Base-by-base conservation (phyloP, 2,797 vertebrate genomes). In the Malacoctenus gilli region DNA sequence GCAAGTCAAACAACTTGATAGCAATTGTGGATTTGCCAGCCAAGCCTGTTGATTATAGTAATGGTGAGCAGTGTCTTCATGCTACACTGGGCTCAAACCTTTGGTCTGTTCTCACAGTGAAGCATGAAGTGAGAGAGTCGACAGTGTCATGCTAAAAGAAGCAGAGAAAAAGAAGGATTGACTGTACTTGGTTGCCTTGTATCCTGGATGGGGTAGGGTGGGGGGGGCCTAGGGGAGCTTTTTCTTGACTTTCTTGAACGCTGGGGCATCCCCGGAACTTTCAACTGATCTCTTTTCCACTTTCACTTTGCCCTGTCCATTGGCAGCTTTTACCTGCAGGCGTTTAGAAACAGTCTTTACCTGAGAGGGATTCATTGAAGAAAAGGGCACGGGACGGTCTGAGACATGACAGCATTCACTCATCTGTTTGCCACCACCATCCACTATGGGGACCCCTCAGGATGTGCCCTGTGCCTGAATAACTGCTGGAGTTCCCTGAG, bases 211-310 rank as follows among this genome's bases (percentile, higher is more conserved):
- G 60, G 47, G 58, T 52, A 39, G 39, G 67, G 41, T 53, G 68
- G 42, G 54, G 41, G 43, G 46, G 54, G 50, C 21, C 78, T 89
- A 91, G 30, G 54, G 68, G 66, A 68, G 75, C 47, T 44, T 59
- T 72, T 32, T 77, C 89, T 92, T 92, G 80, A 55, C 50, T 89
- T 93, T 97, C 92, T 97, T 98, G 83, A 89, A 58, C 73, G 62
- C 66, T 4, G 79, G 66, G 60, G 66, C 59, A 47, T 84, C 89
- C 83, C 54, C 87, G 54, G 18, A 74, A 54, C 57, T 79, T 54
- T 77, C 73, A 67, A 61, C 67, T 73, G 76, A 79, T 69, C 68
- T 85, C 60, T 87, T 85, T 39, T 75, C 83, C 53, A 77, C 75
- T 67, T 87, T 83, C 67, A 86, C 77, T 82, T 86, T 90, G 66